Evolutionary conservation across 1,140 invertebrate genomes (phyloP).

Genomic region (Lycorma delicatula): DNA sequence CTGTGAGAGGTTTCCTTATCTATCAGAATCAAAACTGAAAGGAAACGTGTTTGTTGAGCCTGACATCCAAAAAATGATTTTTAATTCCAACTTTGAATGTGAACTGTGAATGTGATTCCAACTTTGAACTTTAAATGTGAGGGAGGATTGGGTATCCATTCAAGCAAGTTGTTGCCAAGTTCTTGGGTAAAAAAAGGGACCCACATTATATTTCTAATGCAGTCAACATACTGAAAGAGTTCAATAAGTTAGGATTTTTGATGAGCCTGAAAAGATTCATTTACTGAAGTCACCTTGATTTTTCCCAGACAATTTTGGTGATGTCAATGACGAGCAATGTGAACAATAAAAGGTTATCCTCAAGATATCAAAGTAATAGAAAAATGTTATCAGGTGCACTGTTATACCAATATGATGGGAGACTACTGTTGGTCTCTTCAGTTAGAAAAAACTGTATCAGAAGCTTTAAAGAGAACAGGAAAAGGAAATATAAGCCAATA

Average conservation of each 20-base stretch:
- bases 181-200: too few species aligned
- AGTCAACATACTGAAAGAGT: too few species aligned
- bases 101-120: too few species aligned
- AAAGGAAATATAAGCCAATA: conserved; percentile 4
- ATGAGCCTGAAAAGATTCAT: too few species aligned
- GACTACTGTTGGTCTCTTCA: conserved; percentile 33
- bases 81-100: conserved; percentile 19
- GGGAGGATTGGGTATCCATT: too few species aligned
- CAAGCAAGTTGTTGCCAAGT: too few species aligned
- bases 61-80: conserved; percentile 31
- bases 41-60: conserved; percentile 33
- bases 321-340: too few species aligned
- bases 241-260: too few species aligned
- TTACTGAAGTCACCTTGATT: too few species aligned
- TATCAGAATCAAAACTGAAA: conserved; percentile 32
- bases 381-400: conserved; percentile 32
- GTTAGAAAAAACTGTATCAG: conserved; percentile 16
- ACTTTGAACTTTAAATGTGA: conserved; percentile 17
- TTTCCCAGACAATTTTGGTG: too few species aligned
- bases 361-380: conserved; percentile 32
- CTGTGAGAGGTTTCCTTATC: conserved; percentile 31
- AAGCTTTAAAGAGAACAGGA: conserved; percentile 7
- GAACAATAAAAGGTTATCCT: too few species aligned
- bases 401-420: conserved; percentile 33
- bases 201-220: too few species aligned